Percentiles rank a stretch among this genome's conserved stretches.
phyloP scores from a whole-genome alignment of 2,113 vertebrate species.

The Azemiops feae region DNA sequence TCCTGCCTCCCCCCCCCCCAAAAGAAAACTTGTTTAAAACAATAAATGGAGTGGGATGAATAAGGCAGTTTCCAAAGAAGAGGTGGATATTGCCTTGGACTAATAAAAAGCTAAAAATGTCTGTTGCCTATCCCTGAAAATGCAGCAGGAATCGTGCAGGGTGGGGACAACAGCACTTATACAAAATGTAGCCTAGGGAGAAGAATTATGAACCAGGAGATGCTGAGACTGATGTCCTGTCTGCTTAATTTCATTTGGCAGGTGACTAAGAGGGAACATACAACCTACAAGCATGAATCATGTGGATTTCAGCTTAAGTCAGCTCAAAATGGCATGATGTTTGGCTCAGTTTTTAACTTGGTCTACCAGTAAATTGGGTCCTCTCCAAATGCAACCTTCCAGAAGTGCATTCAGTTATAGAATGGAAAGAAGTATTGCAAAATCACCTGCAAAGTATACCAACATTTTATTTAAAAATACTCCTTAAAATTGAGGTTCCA shows the following conservation, averaged over 20 bases:
- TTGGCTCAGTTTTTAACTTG: conserved; percentile 6
- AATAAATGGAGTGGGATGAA: neutral
- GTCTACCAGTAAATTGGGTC: neutral
- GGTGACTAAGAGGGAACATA: conserved; percentile 21
- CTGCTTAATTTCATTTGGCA: conserved; percentile 30
- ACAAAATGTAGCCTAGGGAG: neutral
- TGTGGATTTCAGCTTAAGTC: neutral
- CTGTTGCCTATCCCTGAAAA: neutral
- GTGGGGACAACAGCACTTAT: neutral
- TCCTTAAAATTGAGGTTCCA: neutral
- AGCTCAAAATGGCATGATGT: neutral
- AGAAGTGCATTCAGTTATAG: neutral
- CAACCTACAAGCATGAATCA: neutral
- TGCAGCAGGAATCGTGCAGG: conserved; percentile 14
- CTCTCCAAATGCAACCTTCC: neutral
- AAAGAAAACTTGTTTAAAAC: neutral
- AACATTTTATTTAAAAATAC: neutral
- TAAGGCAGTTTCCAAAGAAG: neutral
- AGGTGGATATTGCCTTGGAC: neutral
- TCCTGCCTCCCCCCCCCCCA: neutral
- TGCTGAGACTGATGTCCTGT: conserved; percentile 22
- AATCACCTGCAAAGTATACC: neutral
- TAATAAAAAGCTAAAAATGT: neutral
- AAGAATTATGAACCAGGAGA: conserved; percentile 11
- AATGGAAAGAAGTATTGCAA: neutral